A percentile compares a stretch with the other conserved stretches of the same genome.
Conservation (phyloP, 1,140 invertebrate species). For the Magallana angulata region DNA sequence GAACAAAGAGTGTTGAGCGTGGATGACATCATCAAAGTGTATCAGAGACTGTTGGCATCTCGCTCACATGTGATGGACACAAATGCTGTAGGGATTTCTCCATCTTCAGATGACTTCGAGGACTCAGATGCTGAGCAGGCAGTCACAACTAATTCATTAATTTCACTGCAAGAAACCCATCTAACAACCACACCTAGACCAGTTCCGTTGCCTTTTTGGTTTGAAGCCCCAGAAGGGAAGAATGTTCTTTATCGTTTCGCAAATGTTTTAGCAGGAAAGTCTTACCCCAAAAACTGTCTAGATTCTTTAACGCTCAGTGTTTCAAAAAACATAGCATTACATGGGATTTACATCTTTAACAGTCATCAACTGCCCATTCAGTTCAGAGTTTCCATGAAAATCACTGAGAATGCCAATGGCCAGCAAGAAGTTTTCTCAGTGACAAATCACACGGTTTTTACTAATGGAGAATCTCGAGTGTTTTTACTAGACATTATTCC, state of each 20-base stretch:
- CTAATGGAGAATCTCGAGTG: slow-evolving; percentile 3
- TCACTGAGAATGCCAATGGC: not conserved
- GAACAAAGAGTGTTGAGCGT: not conserved
- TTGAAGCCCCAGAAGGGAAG: not conserved
- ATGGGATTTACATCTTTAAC: slow-evolving; percentile 5
- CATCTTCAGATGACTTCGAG: not conserved
- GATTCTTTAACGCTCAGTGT: slow-evolving; percentile 4
- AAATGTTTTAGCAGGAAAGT: not conserved
- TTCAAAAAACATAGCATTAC: slow-evolving; percentile 20
- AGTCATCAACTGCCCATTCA: not conserved
- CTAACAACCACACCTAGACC: not conserved
- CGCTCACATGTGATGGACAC: not conserved
- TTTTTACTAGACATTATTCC: not conserved
- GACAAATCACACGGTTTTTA: not conserved
- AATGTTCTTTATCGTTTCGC: not conserved
- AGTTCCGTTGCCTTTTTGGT: slow-evolving; percentile 5
- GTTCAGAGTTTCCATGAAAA: not conserved
- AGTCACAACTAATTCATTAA: not conserved
- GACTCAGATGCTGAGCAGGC: not conserved
- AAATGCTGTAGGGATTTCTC: not conserved
- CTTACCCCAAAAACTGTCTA: not conserved
- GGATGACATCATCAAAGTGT: slow-evolving; percentile 4
- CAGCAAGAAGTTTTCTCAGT: not conserved
- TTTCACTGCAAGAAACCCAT: not conserved
- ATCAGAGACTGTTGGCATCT: not conserved